These are phyloP conservation scores for Elachura formosa DNA, from an alignment of 2,113 vertebrate species.

Conservation along the genomic window DNA sequence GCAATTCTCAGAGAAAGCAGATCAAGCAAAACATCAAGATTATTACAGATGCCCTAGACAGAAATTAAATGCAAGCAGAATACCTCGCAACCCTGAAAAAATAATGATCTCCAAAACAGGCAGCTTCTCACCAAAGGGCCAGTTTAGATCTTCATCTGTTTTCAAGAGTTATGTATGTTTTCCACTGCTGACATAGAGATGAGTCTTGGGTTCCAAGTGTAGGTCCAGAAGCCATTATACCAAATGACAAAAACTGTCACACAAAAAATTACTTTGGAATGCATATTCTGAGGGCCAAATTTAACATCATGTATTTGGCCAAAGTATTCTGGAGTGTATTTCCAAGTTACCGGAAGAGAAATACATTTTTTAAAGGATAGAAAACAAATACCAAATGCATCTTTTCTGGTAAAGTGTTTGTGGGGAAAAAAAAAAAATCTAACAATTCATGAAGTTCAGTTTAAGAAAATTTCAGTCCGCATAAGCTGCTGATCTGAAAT, in stretches of 20 bases:
- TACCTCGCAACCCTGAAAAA: slow-evolving; percentile 29
- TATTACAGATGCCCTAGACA: slow-evolving; percentile 30
- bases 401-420: not conserved
- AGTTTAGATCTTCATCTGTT: not conserved
- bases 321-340: not conserved
- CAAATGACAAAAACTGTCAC: not conserved
- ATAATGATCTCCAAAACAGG: slow-evolving; percentile 37
- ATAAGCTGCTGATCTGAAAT: not conserved
- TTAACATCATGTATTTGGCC: not conserved
- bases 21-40: slow-evolving; percentile 49
- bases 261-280: not conserved
- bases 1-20: not conserved
- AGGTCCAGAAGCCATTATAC: not conserved
- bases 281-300: not conserved
- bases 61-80: slow-evolving; percentile 29
- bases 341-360: not conserved
- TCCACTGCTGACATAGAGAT: not conserved
- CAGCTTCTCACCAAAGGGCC: not conserved
- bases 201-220: not conserved
- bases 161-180: not conserved
- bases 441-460: not conserved
- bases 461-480: not conserved
- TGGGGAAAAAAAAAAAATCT: not conserved
- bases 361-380: not conserved
- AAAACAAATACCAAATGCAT: not conserved